Evolutionary conservation across 2,888 invertebrate species (phyloP), one percentile per base, ranked within the genome.

Genomic region (Ethmia dodecea): DNA sequence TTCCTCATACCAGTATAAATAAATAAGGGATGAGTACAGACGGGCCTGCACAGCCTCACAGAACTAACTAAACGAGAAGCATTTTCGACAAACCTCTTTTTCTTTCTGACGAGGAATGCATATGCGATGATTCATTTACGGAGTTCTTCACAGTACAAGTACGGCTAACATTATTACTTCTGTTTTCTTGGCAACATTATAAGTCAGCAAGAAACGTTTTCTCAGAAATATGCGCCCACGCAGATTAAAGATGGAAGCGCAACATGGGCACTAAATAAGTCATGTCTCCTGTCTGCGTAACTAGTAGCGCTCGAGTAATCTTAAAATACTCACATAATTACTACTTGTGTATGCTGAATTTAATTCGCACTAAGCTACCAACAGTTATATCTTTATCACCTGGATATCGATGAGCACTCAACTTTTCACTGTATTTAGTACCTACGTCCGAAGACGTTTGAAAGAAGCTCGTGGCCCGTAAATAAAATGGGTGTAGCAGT

Each of bases 21-120:
- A 86, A 84, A 84, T 83, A 84, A 81, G 78, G 78, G 79, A 83
- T 86, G 83, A 83, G 79, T 75, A 65, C 69, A 59, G 60, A 49
- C 63, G 59, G 54, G 59, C 54, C 58, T 56, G 49, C 40, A 44
- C 52, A 56, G 55, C 55, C 59, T 60, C 65, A 50, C 65, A 54
- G 62, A 60, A 60, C 65, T 57, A 67, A 72, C 74, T 74, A 70
- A 76, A 73, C 68, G 75, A 70, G 69, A 59, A 65, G 65, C 74
- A 78, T 83, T 86, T 86, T 84, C 73, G 84, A 83, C 83, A 78
- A 83, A 83, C 75, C 62, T 81, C 74, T 86, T 86, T 86, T 86
- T 84, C 60, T 49, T 48, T 34, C 57, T 67, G 72, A 78, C 80
- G 83, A 78, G 80, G 77, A 67, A 69, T 77, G 83, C 83, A 83